Base-by-base conservation (phyloP, 2,888 invertebrate genomes). In the Oxyscelio sp. region DNA sequence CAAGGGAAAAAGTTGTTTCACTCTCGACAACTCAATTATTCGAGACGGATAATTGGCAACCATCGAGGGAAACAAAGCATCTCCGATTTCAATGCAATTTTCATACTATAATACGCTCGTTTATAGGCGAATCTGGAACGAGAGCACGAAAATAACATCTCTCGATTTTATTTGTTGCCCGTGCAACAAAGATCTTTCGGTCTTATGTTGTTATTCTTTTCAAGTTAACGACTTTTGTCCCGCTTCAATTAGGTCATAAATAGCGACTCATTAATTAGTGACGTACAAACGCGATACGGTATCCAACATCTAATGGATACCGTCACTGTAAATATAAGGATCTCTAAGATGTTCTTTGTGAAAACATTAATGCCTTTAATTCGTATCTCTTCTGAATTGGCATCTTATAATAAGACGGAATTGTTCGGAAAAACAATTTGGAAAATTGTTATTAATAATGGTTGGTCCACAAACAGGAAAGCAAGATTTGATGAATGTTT, bases 131-230 rank as follows among this genome's bases (percentile, higher is more conserved):
- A 75, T 48, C 70, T 45, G 63, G 65, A 77, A 58, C 61, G 56
- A 40, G 63, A 56, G 31, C 50, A 63, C 52, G 65, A 71, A 65
- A 82, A 77, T 77, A 77, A 77, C 77, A 77, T 77, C 82, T 27
- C 65, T 17, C 63, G 63, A 52, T 68, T 68, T 45, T 68, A 52
- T 54, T 68, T 81, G 58, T 59, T 31, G 54, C 9, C 17, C 22
- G 22, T 31, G 24, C 59, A 50, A 66, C 59, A 52, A 80, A 58
- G 66, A 50, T 15, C 15, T 34, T 27, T 19, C 21, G 21, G 34
- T 56, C 61, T 43, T 43, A 43, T 22, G 48, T 27, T 63, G 15
- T 38, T 56, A 79, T 79, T 65, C 63, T 52, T 50, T 80, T 79
- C 48, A 48, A 73, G 43, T 66, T 66, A 38, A 80, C 52, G 58